A percentile compares a stretch with the other conserved stretches of the same genome.
Conservation (phyloP, 1,140 invertebrate genomes). For the Zophobas atratus region DNA sequence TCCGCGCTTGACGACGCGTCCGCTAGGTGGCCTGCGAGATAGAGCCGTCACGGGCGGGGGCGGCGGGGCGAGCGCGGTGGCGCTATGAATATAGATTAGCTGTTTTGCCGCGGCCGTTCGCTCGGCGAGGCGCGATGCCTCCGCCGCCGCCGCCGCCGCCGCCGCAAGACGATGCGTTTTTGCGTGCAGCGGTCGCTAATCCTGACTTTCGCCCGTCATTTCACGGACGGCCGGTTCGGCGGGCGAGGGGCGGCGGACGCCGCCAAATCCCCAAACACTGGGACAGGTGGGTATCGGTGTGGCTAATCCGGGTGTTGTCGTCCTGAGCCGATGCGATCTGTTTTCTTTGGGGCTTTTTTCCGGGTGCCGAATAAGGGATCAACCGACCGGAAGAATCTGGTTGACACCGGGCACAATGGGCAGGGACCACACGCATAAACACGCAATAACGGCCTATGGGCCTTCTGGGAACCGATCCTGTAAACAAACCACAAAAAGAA, state of each 20-base stretch:
- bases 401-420: slow-evolving; percentile 30
- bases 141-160: slow-evolving; percentile 40
- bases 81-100: slow-evolving; percentile 66
- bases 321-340: slow-evolving; percentile 13
- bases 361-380: slow-evolving; percentile 16
- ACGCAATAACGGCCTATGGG: no score
- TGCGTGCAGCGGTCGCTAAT: not conserved
- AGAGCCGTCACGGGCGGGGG: slow-evolving; percentile 48
- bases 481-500: no score
- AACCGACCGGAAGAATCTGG: slow-evolving; percentile 31
- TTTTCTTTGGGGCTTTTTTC: not conserved
- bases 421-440: slow-evolving; percentile 27
- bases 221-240: not conserved
- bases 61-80: slow-evolving; percentile 32
- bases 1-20: slow-evolving; percentile 32
- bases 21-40: slow-evolving; percentile 50
- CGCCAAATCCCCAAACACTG: slow-evolving; percentile 16
- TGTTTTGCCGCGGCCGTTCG: slow-evolving; percentile 60
- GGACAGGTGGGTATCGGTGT: slow-evolving; percentile 37
- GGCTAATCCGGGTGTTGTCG: slow-evolving; percentile 4
- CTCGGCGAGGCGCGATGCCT: slow-evolving; percentile 21
- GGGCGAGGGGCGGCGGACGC: no score
- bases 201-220: not conserved
- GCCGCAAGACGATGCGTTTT: slow-evolving; percentile 9
- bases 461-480: not conserved